Conservation (phyloP, 2,888 invertebrate species). For the Leptogaster cylindrica region DNA sequence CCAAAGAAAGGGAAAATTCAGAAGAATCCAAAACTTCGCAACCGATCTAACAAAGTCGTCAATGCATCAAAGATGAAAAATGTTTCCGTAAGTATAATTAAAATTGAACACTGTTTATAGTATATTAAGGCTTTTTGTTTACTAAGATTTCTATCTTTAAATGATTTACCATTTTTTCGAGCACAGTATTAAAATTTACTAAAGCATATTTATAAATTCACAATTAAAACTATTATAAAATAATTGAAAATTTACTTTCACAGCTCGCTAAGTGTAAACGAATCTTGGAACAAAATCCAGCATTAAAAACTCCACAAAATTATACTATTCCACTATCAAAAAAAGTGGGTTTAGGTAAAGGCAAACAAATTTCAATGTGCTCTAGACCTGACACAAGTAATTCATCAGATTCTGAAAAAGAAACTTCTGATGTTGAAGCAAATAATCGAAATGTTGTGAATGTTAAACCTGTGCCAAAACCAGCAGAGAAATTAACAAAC, state of each 20-base stretch:
- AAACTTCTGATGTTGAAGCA: background rate
- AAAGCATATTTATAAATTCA: background rate
- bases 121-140: background rate
- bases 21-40: background rate
- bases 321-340: too few species aligned
- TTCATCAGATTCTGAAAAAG: slow-evolving; percentile 1
- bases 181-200: background rate
- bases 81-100: slow-evolving; percentile 40
- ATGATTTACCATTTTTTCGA: background rate
- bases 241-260: too few species aligned
- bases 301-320: too few species aligned
- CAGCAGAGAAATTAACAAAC: background rate
- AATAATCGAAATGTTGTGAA: background rate
- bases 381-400: slow-evolving; percentile 16
- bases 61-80: background rate
- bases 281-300: too few species aligned
- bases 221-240: too few species aligned
- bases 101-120: too few species aligned
- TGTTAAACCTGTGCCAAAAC: background rate
- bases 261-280: too few species aligned
- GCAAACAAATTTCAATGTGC: slow-evolving; percentile 52
- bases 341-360: slow-evolving; percentile 50
- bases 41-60: background rate
- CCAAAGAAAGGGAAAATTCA: slow-evolving; percentile 3
- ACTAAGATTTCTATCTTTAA: background rate